Conservation (phyloP, 2,797 vertebrate genomes). For the Lutjanus argentimaculatus region DNA sequence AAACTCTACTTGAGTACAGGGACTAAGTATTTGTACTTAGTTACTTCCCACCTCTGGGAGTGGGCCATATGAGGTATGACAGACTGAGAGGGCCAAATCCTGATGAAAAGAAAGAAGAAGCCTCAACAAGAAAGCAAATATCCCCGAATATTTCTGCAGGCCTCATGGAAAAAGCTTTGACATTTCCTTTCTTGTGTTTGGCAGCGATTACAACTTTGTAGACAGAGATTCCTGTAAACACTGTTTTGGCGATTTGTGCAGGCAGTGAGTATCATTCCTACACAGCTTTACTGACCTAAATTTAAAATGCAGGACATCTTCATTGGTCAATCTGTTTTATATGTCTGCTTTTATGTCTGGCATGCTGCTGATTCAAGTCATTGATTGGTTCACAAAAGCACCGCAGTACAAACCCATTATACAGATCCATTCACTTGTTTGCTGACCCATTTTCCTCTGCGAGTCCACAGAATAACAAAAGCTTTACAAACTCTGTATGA, state of each 20-base stretch:
- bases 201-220: slow-evolving; percentile 2
- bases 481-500: slow-evolving; percentile 2
- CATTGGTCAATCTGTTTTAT: slow-evolving; percentile 54
- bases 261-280: slow-evolving; percentile 18
- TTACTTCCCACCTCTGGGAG: too few relatives aligned
- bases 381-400: slow-evolving; percentile 73
- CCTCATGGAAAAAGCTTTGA: slow-evolving; percentile 31
- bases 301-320: slow-evolving; percentile 50
- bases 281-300: slow-evolving; percentile 62
- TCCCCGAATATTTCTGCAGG: slow-evolving; percentile 7
- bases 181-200: slow-evolving; percentile 8
- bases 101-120: slow-evolving; percentile 19
- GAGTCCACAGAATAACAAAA: slow-evolving; percentile 26
- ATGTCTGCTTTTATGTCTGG: slow-evolving; percentile 56
- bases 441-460: slow-evolving; percentile 70
- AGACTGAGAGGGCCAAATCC: slow-evolving; percentile 16
- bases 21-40: too few relatives aligned
- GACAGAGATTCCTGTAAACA: slow-evolving; percentile 34
- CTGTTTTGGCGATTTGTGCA: slow-evolving; percentile 23
- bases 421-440: slow-evolving; percentile 66
- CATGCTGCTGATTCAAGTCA: slow-evolving; percentile 56
- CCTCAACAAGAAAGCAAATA: slow-evolving; percentile 29
- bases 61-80: slow-evolving; percentile 19
- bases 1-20: too few relatives aligned
- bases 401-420: slow-evolving; percentile 64